Conservation (phyloP, 2,888 invertebrate genomes). For the Resseliella maxima region DNA sequence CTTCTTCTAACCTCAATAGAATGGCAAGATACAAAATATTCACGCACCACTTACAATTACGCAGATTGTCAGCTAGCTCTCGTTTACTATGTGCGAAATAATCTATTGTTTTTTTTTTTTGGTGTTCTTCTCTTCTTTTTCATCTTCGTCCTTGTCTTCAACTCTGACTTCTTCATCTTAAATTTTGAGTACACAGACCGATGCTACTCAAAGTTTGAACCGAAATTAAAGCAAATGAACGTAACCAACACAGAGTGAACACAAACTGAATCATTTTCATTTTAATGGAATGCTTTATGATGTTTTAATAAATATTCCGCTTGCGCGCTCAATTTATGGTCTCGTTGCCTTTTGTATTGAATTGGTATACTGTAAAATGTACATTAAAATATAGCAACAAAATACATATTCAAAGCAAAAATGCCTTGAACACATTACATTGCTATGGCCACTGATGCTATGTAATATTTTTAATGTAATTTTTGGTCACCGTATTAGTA, state of each 20-base stretch:
- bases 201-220: background rate
- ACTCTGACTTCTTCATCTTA: background rate
- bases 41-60: background rate
- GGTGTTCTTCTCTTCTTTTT: background rate
- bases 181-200: background rate
- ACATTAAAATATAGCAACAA: background rate
- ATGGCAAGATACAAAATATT: background rate
- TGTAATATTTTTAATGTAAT: background rate
- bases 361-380: background rate
- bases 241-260: background rate
- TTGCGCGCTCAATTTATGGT: background rate
- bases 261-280: background rate
- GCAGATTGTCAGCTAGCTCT: background rate
- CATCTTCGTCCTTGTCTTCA: background rate
- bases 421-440: background rate
- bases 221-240: background rate
- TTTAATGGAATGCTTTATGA: constrained; percentile 39
- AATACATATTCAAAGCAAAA: background rate
- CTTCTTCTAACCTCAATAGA: background rate
- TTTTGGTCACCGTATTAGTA: background rate
- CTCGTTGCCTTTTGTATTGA: background rate
- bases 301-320: constrained; percentile 21
- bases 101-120: constrained; percentile 1
- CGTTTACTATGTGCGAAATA: background rate
- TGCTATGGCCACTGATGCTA: background rate